These are phyloP conservation scores for Rhingia rostrata DNA, from an alignment of 2,888 invertebrate genomes.

Conservation along the genomic window DNA sequence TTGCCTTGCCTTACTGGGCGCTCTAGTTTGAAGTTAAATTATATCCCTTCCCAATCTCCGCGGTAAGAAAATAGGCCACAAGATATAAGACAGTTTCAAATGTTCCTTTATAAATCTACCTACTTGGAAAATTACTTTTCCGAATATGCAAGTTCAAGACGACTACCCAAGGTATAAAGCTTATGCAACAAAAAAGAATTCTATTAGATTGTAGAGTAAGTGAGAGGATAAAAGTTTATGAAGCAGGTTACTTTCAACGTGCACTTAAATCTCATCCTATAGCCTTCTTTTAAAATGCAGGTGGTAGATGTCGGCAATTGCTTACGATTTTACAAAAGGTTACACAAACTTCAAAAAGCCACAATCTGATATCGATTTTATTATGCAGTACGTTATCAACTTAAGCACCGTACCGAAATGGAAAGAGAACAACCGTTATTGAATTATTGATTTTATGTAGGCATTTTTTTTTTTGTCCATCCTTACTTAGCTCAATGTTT, in stretches of 20 bases:
- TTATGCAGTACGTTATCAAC: not conserved
- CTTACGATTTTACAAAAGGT: not conserved
- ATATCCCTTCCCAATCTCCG: no score
- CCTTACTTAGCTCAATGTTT: constrained; percentile 27
- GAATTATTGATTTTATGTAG: constrained; percentile 47
- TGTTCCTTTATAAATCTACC: no score
- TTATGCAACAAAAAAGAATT: no score
- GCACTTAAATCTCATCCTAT: constrained; percentile 26
- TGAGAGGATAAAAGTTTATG: constrained; percentile 4
- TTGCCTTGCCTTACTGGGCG: no score
- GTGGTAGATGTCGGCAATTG: not conserved
- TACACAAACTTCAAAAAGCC: constrained; percentile 11
- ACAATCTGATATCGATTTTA: not conserved
- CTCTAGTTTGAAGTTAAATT: no score
- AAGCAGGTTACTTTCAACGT: not conserved
- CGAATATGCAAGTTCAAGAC: no score
- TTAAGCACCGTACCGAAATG: not conserved
- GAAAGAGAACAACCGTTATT: constrained; percentile 24
- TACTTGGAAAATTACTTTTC: no score
- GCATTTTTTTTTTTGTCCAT: not conserved
- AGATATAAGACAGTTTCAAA: no score
- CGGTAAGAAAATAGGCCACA: no score
- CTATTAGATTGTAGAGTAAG: no score
- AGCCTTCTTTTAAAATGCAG: constrained; percentile 30
- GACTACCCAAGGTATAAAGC: no score